Evolutionary conservation across 2,797 vertebrate species (phyloP), one percentile per base, ranked within the genome.

Genomic region (Melanogrammus aeglefinus): DNA sequence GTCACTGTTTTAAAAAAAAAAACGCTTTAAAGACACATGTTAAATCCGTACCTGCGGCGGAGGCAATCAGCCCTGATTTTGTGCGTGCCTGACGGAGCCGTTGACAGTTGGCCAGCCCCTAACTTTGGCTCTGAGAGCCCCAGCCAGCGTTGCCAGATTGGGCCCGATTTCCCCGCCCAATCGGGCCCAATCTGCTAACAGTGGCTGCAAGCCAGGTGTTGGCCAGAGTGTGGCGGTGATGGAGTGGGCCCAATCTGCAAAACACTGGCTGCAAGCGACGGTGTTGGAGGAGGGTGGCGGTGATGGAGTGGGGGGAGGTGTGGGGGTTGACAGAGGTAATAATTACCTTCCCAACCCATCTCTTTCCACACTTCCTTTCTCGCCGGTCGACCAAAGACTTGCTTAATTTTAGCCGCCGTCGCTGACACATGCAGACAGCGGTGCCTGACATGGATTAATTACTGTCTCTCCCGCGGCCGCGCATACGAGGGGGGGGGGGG

Each of bases 21-120:
- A 39, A 8, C 44, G 13, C 10, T 16, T 47, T 47, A 13, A 47
- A 47, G 44, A 16, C 44, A 47, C 44, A 12, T 47, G 44, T 16
- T 13, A 47, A 13, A 47, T 13, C 14, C 2, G 16, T 47, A 47
- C 18, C 35, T 47, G 44, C 44, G 44, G 44, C 16, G 13, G 44
- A 47, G 16, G 44, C 13, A 47, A 47, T 47, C 12, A 47, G 44
- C 12, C 44, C 12, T 13, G 44, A 6, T 72, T 14, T 9, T 73
- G 39, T 79, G 74, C 74, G 0, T 18, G 24, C 73, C 73, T 69
- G 74, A 75, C 72, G 38, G 76, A 84, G 80, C 72, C 74, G 3
- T 77, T 47, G 76, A 79, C 79, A 63, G 73, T 35, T 76, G 72
- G 76, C 51, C 51, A 78, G 83, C 12, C 76, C 76, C 38, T 51